phyloP scores from a whole-genome alignment of 30 jellyfish, hydroid and myxozoan genomes.

The Turritopsis rubra region DNA sequence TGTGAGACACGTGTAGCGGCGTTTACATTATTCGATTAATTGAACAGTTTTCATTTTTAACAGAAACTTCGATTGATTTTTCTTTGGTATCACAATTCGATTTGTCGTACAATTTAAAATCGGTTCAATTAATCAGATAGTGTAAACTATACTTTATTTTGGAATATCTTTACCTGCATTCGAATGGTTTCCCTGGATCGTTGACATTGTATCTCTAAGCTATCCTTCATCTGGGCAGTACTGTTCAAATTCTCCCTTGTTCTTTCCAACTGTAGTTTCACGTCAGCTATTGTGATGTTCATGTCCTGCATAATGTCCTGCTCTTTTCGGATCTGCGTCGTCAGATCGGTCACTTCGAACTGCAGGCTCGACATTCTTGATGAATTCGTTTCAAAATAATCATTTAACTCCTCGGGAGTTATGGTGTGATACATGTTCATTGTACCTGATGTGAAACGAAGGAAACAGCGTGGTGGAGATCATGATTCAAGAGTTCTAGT shows the following conservation, averaged over 20 bases:
- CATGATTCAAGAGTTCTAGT: no score
- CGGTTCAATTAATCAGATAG: no score
- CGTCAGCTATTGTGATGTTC: conserved; percentile 9
- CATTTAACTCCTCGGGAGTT: background rate
- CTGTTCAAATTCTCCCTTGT: background rate
- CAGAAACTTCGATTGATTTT: no score
- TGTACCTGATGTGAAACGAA: background rate
- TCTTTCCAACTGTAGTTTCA: background rate
- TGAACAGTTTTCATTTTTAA: no score
- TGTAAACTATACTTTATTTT: no score
- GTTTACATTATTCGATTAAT: no score
- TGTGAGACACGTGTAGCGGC: no score
- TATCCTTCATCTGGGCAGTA: conserved; percentile 29
- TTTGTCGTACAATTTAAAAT: no score
- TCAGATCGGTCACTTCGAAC: conserved; percentile 5
- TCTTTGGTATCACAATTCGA: no score
- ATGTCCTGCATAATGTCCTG: conserved; percentile 6
- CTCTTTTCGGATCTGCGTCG: background rate
- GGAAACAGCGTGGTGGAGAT: background rate
- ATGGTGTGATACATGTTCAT: background rate
- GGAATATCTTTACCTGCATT: conserved; percentile 45
- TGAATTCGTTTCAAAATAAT: background rate
- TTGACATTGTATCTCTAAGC: conserved; percentile 53
- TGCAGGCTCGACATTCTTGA: background rate
- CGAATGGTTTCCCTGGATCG: conserved; percentile 56